These are phyloP conservation scores for Anorthoa munda DNA, from an alignment of 2,888 invertebrate species.

Conservation along the genomic window DNA sequence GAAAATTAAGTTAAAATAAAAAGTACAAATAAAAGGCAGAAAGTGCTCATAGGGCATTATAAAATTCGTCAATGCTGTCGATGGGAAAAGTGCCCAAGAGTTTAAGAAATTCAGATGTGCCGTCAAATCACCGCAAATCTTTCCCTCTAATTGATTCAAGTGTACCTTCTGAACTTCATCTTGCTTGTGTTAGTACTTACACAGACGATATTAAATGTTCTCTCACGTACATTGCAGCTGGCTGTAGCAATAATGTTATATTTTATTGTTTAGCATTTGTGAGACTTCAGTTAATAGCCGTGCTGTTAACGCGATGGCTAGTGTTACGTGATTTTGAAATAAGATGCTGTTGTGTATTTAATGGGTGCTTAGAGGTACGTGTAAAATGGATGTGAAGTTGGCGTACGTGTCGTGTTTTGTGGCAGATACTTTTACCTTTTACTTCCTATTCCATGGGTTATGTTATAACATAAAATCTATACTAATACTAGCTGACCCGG, in stretches of 20 bases:
- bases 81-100: no score
- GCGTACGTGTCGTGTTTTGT: neutral
- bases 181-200: neutral
- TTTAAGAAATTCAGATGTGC: no score
- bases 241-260: conserved; percentile 39
- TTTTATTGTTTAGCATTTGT: conserved; percentile 51
- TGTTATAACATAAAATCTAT: no score
- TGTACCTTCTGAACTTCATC: conserved; percentile 18
- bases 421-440: neutral
- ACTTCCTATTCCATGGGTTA: neutral
- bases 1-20: no score
- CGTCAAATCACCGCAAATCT: no score
- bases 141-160: neutral
- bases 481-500: no score
- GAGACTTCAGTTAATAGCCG: conserved; percentile 30
- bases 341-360: neutral
- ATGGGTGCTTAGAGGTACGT: neutral
- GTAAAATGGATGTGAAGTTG: neutral
- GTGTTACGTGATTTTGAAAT: conserved; percentile 37
- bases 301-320: conserved; percentile 4
- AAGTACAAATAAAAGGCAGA: no score
- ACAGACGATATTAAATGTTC: conserved; percentile 30
- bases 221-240: conserved; percentile 52
- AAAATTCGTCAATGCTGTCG: no score
- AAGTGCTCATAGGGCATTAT: no score